Evolutionary conservation across 2,797 vertebrate genomes (phyloP), one percentile per base, ranked within the genome.

Genomic region (Mionectes olivaceus): DNA sequence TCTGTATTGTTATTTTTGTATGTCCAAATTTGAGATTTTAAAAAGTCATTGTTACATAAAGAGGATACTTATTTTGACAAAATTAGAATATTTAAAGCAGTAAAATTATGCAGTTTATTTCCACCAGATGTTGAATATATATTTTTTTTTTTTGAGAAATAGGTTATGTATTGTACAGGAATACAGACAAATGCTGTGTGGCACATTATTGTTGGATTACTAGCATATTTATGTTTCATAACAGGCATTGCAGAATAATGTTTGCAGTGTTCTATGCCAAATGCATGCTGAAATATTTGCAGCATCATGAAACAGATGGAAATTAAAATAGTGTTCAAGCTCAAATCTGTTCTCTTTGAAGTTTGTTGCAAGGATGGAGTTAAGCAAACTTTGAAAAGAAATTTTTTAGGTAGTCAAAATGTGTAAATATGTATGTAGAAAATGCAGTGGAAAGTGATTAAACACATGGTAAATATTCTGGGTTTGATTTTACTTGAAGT

Each of bases 281-380:
- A 76, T 41, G 10, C 53, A 50, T 87, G 90, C 63, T 43, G 90
- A 96, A 97, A 89, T 68, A 75, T 77, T 93, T 50, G 61, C 32
- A 33, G 35, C 25, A 35, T 95, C 77, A 52, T 18, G 43, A 76
- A 95, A 81, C 97, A 97, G 97, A 95, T 95, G 96, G 94, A 94
- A 93, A 75, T 61, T 85, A 70, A 94, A 65, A 55, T 65, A 59
- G 14, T 75, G 16, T 19, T 76, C 39, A 61, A 85, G 55, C 56
- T 91, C 32, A 76, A 49, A 41, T 83, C 75, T 89, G n/a, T 80
- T 95, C 69, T 67, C 63, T 96, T 81, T 94, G 89, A 96, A 69
- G 56, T 85, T 47, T 75, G 15, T 49, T 83, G 35, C 67, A 92
- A 74, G 73, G 69, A 80, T 35, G 59, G 43, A 84, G 96, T 90